A percentile compares a stretch with the other conserved stretches of the same genome.
These are phyloP conservation scores for Acropora yongei DNA, from an alignment of 64 coral and sea anemone genomes.

Conservation along the genomic window DNA sequence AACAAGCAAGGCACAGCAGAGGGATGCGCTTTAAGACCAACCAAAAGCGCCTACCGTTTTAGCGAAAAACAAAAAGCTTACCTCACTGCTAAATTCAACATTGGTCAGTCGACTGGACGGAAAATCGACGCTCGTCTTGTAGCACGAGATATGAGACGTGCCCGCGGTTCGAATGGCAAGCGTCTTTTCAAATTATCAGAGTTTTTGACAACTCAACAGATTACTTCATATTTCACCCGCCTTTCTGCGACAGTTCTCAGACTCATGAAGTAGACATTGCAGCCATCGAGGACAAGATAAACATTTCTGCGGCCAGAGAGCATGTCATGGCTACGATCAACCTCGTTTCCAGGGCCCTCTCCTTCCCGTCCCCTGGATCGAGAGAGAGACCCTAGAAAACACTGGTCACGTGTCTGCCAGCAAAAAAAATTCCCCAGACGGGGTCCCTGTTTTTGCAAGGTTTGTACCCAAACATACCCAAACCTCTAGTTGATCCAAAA, in stretches of 20 bases:
- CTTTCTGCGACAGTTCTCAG: conserved; percentile 14
- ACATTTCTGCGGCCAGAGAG: conserved; percentile 6
- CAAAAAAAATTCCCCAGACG: too few species aligned
- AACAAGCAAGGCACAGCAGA: conserved; percentile 15
- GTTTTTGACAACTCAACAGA: conserved; percentile 55
- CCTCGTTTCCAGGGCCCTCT: too few species aligned
- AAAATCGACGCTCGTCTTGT: conserved; percentile 35
- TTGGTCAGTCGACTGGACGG: conserved; percentile 53
- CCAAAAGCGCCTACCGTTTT: conserved; percentile 35
- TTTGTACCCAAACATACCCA: background rate
- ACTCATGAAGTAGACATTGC: background rate
- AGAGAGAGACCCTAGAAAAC: too few species aligned
- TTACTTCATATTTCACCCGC: conserved; percentile 44
- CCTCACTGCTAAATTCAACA: conserved; percentile 35
- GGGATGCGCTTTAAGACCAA: conserved; percentile 56
- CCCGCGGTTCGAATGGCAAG: background rate
- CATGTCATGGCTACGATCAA: background rate
- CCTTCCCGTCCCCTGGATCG: too few species aligned
- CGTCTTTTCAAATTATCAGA: conserved; percentile 4
- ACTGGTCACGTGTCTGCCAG: too few species aligned
- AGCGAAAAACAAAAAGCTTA: conserved; percentile 68
- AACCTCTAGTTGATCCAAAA: conserved; percentile 33
- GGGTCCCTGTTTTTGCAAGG: too few species aligned
- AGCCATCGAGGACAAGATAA: conserved; percentile 24
- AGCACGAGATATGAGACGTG: conserved; percentile 51